phyloP scores from a whole-genome alignment of 1,140 invertebrate species.

The Euglossa dilemma region DNA sequence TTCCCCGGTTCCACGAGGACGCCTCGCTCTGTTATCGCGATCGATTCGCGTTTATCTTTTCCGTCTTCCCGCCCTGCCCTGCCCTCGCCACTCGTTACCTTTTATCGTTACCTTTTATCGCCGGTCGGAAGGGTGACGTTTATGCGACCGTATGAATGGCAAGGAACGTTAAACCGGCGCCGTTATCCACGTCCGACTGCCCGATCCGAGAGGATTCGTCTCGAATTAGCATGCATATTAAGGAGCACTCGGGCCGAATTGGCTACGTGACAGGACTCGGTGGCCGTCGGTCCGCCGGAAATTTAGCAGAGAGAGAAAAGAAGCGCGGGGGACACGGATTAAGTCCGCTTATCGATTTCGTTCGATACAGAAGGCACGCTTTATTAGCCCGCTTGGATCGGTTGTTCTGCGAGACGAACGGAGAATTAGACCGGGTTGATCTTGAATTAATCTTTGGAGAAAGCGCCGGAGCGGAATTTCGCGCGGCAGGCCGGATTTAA shows the following conservation, averaged over 20 bases:
- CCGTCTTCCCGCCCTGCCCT: no score
- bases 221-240: conserved; percentile 31
- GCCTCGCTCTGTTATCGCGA: background rate
- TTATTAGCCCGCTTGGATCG: conserved; percentile 19
- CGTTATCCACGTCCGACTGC: background rate
- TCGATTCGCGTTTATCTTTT: background rate
- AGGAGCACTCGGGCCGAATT: conserved; percentile 45
- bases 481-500: conserved; percentile 11
- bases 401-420: background rate
- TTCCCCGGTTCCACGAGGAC: background rate
- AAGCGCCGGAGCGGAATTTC: background rate
- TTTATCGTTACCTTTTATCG: no score
- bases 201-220: background rate
- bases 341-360: conserved; percentile 66
- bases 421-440: conserved; percentile 31
- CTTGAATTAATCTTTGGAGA: conserved; percentile 38
- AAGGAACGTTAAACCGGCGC: background rate
- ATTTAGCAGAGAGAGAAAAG: conserved; percentile 1
- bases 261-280: conserved; percentile 55
- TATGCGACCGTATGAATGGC: no score
- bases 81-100: no score
- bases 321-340: conserved; percentile 65
- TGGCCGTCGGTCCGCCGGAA: background rate
- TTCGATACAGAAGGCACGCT: conserved; percentile 54
- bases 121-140: no score